phyloP scores from a whole-genome alignment of 2,888 invertebrate genomes.

The Chrysopilus asiliformis region DNA sequence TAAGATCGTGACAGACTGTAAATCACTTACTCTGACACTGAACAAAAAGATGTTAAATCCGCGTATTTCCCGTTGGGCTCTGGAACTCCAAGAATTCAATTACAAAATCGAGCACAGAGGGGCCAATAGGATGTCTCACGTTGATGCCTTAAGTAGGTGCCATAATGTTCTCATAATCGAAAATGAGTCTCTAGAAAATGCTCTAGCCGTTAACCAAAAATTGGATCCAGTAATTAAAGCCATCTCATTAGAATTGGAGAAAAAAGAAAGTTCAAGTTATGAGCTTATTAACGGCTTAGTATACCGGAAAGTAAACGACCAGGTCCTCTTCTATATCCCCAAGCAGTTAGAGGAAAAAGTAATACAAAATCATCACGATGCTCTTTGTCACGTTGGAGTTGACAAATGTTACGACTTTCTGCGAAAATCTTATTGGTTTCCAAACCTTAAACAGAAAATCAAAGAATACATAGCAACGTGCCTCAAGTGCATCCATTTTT shows the following conservation, averaged over 20 bases:
- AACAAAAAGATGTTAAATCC: constrained; percentile 13
- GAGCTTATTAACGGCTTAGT: constrained; percentile 6
- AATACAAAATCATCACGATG: constrained; percentile 16
- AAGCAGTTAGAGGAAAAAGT: constrained; percentile 5
- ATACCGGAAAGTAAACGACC: constrained; percentile 2
- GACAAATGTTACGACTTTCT: background rate
- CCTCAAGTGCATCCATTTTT: background rate
- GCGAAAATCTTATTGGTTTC: background rate
- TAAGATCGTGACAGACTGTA: constrained; percentile 17
- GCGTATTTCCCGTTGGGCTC: constrained; percentile 15
- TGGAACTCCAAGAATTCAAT: constrained; percentile 10
- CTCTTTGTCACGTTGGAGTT: constrained; percentile 16
- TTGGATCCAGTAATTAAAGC: constrained; percentile 5
- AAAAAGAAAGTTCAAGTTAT: constrained; percentile 4
- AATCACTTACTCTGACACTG: constrained; percentile 12
- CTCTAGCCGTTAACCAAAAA: constrained; percentile 1
- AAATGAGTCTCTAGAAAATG: constrained; percentile 5
- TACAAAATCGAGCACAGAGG: constrained; percentile 14
- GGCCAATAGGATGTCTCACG: constrained; percentile 13
- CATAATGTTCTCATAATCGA: background rate
- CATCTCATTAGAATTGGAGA: constrained; percentile 11
- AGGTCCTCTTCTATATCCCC: constrained; percentile 8
- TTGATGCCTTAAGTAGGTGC: constrained; percentile 13
- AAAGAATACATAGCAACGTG: background rate
- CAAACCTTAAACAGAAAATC: background rate